A percentile compares a stretch with the other conserved stretches of the same genome.
These are phyloP conservation scores for Apteryx owenii DNA, from an alignment of 2,113 vertebrate species.

Conservation along the genomic window DNA sequence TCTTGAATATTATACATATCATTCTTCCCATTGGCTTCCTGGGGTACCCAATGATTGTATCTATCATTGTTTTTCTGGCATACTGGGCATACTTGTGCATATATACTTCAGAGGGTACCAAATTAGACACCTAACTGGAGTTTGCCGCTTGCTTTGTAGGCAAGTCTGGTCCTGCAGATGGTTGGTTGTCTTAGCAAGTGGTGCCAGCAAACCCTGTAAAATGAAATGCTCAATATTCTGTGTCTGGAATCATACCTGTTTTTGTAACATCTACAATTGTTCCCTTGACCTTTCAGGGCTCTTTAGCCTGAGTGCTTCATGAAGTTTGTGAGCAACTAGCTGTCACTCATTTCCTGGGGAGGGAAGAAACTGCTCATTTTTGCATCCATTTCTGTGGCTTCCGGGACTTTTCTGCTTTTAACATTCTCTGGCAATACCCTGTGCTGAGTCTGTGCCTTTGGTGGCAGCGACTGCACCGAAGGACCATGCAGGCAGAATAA, in stretches of 20 bases:
- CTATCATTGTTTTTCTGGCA: background rate
- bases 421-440: background rate
- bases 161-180: background rate
- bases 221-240: background rate
- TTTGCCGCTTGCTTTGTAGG: background rate
- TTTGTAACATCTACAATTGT: background rate
- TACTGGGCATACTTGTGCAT: background rate
- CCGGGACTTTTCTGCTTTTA: conserved; percentile 41
- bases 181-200: fast-evolving
- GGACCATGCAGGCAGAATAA: conserved; percentile 32
- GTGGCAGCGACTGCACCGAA: background rate
- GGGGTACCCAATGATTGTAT: background rate
- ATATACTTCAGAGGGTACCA: background rate
- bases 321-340: background rate
- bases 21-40: background rate
- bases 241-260: background rate
- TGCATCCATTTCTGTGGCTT: background rate
- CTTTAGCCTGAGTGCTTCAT: background rate
- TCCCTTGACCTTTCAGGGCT: conserved; percentile 10
- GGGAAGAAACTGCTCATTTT: background rate
- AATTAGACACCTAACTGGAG: background rate
- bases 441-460: conserved; percentile 15
- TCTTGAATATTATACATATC: background rate
- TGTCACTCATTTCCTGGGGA: background rate
- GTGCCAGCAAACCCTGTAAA: background rate